phyloP scores from a whole-genome alignment of 2,888 invertebrate species.

The Stenodera caucasica region DNA sequence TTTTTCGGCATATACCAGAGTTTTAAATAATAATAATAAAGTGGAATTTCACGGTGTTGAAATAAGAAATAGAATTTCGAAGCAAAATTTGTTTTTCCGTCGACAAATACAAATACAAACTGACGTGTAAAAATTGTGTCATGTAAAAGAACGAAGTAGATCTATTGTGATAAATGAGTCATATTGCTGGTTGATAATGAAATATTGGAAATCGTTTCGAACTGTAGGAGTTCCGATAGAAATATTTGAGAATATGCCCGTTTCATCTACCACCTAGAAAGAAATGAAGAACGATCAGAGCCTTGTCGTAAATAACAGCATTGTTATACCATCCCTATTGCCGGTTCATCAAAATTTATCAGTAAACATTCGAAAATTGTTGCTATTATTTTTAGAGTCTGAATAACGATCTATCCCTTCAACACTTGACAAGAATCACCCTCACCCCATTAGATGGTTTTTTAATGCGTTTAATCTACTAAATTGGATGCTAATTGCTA shows the following conservation, averaged over 20 bases:
- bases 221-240: slow-evolving; percentile 20
- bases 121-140: background rate
- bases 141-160: background rate
- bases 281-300: background rate
- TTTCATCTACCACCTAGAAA: slow-evolving; percentile 13
- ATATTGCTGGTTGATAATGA: slow-evolving; percentile 25
- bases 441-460: background rate
- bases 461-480: background rate
- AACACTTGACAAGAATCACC: background rate
- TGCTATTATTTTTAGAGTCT: too few species aligned
- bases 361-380: background rate
- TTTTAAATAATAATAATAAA: background rate
- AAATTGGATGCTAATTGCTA: background rate
- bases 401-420: too few species aligned
- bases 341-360: background rate
- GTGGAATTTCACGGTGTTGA: too few species aligned
- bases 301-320: background rate
- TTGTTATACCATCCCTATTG: background rate
- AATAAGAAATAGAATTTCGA: too few species aligned
- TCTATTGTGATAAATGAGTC: background rate
- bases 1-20: background rate
- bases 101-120: background rate
- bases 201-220: slow-evolving; percentile 24
- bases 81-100: too few species aligned
- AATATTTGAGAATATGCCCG: slow-evolving; percentile 19